Conservation (phyloP, 2,888 invertebrate species). For the Erebia ligea region DNA sequence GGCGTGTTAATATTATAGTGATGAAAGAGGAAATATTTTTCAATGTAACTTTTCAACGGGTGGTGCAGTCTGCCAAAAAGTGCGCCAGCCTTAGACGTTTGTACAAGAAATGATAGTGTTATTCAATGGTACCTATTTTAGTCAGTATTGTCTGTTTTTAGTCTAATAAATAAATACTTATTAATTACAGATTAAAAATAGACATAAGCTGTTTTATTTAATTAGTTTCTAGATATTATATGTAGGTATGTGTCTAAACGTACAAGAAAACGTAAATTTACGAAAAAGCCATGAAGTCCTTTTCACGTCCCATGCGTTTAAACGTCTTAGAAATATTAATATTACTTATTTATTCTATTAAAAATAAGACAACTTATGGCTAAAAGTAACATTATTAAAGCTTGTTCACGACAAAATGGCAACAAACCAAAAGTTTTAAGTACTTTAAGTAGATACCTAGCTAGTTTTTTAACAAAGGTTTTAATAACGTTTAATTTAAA, state of each 20-base stretch:
- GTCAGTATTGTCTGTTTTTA: neutral
- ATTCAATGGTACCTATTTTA: neutral
- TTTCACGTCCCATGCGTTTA: too few species aligned
- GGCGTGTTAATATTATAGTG: too few species aligned
- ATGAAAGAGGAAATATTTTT: neutral
- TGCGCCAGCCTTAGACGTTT: constrained; percentile 11
- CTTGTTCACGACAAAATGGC: constrained; percentile 25
- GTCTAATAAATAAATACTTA: constrained; percentile 5
- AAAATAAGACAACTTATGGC: constrained; percentile 27
- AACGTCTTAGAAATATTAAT: too few species aligned
- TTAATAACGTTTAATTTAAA: too few species aligned
- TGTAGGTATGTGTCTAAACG: too few species aligned
- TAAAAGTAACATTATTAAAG: constrained; percentile 16
- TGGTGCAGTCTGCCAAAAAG: neutral
- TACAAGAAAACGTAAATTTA: too few species aligned
- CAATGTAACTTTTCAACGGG: too few species aligned
- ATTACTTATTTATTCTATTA: neutral
- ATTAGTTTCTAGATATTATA: too few species aligned
- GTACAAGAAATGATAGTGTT: constrained; percentile 3
- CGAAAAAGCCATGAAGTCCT: too few species aligned
- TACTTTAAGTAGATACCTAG: neutral
- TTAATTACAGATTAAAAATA: constrained; percentile 21
- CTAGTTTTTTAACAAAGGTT: too few species aligned
- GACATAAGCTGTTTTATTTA: constrained; percentile 23
- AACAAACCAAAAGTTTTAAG: constrained; percentile 36